Percentiles rank a stretch among this genome's conserved stretches.
These are phyloP conservation scores for Datnioides undecimradiatus DNA, from an alignment of 2,113 vertebrate genomes.

Conservation along the genomic window DNA sequence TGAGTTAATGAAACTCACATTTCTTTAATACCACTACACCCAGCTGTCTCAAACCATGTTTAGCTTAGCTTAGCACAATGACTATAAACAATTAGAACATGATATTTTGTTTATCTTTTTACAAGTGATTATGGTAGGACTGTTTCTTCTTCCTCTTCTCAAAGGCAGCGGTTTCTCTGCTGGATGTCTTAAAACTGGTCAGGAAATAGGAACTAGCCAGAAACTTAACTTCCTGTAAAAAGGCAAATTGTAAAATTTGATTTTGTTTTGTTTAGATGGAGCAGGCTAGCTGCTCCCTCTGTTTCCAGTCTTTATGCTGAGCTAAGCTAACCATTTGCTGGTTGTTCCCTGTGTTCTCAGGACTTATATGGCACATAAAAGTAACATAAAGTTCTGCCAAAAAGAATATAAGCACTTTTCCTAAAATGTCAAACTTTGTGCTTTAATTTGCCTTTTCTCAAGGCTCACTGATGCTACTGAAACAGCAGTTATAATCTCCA, in stretches of 20 bases:
- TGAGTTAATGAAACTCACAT: not conserved
- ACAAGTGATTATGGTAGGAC: too few species aligned
- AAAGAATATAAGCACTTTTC: slow-evolving; percentile 6
- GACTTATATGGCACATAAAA: too few species aligned
- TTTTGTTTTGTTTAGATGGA: not conserved
- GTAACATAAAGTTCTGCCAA: not conserved
- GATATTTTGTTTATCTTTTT: too few species aligned
- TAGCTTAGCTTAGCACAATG: slow-evolving; percentile 10
- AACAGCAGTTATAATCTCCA: slow-evolving; percentile 26
- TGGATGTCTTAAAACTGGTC: too few species aligned
- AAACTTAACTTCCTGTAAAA: too few species aligned
- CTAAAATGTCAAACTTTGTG: slow-evolving; percentile 11
- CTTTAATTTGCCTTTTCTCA: slow-evolving; percentile 26
- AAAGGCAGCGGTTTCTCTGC: too few species aligned
- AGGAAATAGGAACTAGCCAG: too few species aligned
- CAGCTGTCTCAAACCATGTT: not conserved
- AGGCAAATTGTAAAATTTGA: too few species aligned
- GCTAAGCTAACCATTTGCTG: not conserved
- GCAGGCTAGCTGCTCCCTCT: not conserved
- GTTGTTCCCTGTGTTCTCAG: too few species aligned
- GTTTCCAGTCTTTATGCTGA: not conserved
- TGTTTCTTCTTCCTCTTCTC: too few species aligned
- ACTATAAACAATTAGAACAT: not conserved
- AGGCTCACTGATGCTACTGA: slow-evolving; percentile 39
- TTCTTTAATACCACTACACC: not conserved